Evolutionary conservation across 2,888 invertebrate species (phyloP).

Genomic region (Cerastis leucographa): DNA sequence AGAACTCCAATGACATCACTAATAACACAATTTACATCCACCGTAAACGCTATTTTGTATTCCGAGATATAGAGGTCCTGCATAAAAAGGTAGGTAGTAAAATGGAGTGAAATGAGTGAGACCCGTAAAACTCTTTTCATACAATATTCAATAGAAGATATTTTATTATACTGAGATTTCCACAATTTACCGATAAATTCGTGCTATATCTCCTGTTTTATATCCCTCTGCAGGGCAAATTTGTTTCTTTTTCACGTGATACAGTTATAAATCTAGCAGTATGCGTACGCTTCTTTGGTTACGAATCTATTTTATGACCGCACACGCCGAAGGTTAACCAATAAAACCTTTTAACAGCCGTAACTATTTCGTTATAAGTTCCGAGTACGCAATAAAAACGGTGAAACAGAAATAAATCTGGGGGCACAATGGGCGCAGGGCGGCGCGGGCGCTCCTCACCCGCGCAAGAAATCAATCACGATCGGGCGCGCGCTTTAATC

Average conservation of each 20-base stretch:
- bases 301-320: constrained; percentile 90
- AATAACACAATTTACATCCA: constrained; percentile 72
- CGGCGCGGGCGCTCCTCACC: constrained; percentile 71
- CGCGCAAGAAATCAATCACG: constrained; percentile 85
- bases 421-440: constrained; percentile 80
- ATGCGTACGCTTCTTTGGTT: constrained; percentile 88
- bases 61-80: constrained; percentile 78
- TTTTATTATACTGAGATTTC: constrained; percentile 90
- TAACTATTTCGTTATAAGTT: constrained; percentile 90
- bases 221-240: constrained; percentile 87
- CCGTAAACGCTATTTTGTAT: constrained; percentile 76
- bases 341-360: constrained; percentile 91
- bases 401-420: constrained; percentile 89
- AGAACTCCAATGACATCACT: constrained; percentile 74
- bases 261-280: constrained; percentile 88
- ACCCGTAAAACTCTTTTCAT: constrained; percentile 89
- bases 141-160: constrained; percentile 90
- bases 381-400: constrained; percentile 90
- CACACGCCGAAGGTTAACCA: constrained; percentile 90
- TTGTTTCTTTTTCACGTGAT: constrained; percentile 89
- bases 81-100: constrained; percentile 87
- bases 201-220: constrained; percentile 88
- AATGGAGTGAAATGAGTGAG: constrained; percentile 87
- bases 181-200: constrained; percentile 89
- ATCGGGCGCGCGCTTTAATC: constrained; percentile 81